phyloP scores from a whole-genome alignment of 2,113 vertebrate species.

The Puma concolor region DNA sequence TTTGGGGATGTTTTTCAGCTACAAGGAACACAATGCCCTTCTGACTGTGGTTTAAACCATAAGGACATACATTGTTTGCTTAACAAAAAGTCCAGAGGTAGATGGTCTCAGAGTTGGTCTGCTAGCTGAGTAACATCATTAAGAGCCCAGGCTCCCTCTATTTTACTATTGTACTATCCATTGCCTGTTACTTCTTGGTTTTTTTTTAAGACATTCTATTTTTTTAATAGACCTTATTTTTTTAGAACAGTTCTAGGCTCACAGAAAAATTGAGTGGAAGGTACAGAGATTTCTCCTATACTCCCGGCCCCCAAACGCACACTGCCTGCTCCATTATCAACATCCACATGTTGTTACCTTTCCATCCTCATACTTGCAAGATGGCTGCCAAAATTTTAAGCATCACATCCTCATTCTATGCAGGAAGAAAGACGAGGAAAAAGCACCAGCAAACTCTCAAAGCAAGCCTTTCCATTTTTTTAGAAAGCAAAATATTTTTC shows the following conservation, averaged over 20 bases:
- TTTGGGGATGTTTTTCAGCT: neutral
- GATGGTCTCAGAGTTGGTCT: neutral
- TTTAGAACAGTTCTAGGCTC: neutral
- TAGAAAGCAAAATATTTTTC: neutral
- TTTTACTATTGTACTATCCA: neutral
- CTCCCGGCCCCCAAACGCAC: fast-evolving
- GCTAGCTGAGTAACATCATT: neutral
- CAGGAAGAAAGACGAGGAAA: neutral
- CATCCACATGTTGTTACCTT: neutral
- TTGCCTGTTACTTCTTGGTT: neutral
- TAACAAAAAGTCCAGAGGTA: neutral
- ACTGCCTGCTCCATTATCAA: neutral
- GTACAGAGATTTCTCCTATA: neutral
- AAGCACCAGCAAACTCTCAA: neutral
- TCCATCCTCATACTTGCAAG: neutral
- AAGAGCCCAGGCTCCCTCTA: neutral
- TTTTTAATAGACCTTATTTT: neutral
- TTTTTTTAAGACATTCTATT: neutral
- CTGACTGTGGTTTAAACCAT: neutral
- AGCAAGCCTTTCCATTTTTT: neutral
- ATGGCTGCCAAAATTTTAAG: neutral
- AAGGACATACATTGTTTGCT: neutral
- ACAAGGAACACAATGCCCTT: neutral
- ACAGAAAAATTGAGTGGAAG: neutral
- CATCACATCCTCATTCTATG: neutral